Conservation (phyloP, 2,797 vertebrate genomes). For the Cyclura pinguis region DNA sequence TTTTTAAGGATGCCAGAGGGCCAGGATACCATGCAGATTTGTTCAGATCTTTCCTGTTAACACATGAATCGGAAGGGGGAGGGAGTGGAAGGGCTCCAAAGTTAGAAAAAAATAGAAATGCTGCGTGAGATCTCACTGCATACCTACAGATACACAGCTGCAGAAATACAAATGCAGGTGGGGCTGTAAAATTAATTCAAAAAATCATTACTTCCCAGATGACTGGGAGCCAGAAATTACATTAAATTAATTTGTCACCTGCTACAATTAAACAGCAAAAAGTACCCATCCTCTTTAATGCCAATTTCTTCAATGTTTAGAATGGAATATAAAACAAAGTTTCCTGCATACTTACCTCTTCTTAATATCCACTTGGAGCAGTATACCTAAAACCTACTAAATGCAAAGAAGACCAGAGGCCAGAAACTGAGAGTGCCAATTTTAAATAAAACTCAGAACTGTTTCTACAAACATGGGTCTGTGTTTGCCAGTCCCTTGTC, state of each 20-base stretch:
- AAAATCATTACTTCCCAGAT: background rate
- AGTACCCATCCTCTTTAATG: background rate
- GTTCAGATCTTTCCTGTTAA: background rate
- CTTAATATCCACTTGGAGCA: background rate
- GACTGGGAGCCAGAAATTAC: background rate
- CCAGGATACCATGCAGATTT: background rate
- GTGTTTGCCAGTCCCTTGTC: background rate
- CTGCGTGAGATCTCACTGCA: too few species aligned
- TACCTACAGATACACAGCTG: background rate
- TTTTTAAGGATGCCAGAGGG: background rate
- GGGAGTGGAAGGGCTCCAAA: background rate
- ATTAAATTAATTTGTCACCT: conserved; percentile 1
- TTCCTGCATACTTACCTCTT: background rate
- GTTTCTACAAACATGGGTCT: background rate
- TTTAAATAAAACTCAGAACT: conserved; percentile 22
- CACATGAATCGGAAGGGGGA: background rate
- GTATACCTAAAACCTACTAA: background rate
- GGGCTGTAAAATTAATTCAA: background rate
- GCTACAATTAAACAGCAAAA: background rate
- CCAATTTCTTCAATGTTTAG: conserved; percentile 4
- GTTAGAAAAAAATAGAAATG: background rate
- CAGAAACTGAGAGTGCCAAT: background rate
- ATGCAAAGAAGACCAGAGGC: background rate
- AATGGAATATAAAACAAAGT: background rate
- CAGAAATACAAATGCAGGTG: background rate